These are phyloP conservation scores for Proctacanthus coquilletti DNA, from an alignment of 1,140 invertebrate genomes.

Conservation along the genomic window DNA sequence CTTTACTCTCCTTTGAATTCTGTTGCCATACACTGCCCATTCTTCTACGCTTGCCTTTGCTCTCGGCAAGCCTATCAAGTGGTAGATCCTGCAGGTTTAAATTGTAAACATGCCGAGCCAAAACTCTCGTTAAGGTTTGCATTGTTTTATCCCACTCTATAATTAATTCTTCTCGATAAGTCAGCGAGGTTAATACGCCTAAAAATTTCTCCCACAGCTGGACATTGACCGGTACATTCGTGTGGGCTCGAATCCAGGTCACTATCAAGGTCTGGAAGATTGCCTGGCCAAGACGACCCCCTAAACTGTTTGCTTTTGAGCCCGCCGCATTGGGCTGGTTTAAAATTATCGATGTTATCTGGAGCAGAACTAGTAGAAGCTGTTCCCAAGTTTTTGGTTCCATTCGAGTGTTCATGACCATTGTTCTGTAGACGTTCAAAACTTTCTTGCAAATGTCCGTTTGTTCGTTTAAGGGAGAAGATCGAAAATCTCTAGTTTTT, in stretches of 20 bases:
- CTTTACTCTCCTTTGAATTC: not conserved
- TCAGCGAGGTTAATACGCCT: conserved; percentile 70
- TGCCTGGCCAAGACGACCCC: conserved; percentile 62
- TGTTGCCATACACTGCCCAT: conserved; percentile 33
- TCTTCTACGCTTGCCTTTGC: conserved; percentile 55
- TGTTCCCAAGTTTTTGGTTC: conserved; percentile 88
- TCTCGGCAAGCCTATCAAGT: conserved; percentile 67
- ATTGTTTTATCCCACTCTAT: conserved; percentile 98
- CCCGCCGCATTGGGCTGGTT: conserved; percentile 57
- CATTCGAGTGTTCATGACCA: conserved; percentile 93
- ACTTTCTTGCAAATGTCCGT: conserved; percentile 94
- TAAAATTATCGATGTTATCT: conserved; percentile 83
- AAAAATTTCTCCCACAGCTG: conserved; percentile 93
- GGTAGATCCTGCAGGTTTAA: conserved; percentile 83
- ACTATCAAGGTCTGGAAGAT: conserved; percentile 93
- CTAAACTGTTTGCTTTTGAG: conserved; percentile 23
- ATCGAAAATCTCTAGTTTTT: conserved; percentile 26
- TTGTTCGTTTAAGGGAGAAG: conserved; percentile 64
- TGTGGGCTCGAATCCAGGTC: conserved; percentile 95
- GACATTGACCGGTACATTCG: conserved; percentile 77
- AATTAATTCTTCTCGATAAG: conserved; percentile 89
- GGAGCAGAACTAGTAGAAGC: conserved; percentile 68
- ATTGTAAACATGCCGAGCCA: conserved; percentile 84
- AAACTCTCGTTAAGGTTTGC: conserved; percentile 82
- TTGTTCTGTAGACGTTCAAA: conserved; percentile 89